Evolutionary conservation across 2,797 vertebrate genomes (phyloP), one percentile per base, ranked within the genome.

Genomic region (Lutra lutra): DNA sequence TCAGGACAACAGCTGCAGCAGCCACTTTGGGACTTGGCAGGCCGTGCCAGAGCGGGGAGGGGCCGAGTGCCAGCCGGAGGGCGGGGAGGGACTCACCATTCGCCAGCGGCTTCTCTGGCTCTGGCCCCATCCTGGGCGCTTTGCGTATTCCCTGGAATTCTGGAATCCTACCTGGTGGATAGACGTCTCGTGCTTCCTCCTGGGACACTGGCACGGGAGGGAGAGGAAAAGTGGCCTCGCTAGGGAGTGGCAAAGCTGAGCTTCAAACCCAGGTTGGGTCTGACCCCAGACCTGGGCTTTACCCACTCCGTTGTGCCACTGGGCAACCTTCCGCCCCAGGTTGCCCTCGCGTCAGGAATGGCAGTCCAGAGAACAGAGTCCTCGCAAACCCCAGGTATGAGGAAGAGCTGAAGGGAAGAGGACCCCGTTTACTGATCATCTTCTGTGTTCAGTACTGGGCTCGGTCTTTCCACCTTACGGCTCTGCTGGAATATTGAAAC

Each of bases 1-100:
- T 85, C 96, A 96, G 96, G 75, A 75, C 0, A 38, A 96, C 92
- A 95, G 95, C 89, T 87, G 92, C 87, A 40, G 80, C 87, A 72
- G 85, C 75, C 73, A 51, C 94, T 88, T 94, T 91, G 96, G 93
- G 95, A 92, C 87, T 54, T n/a, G 17, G 93, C 85, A 29, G 85
- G 89, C 80, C 66, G 60, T 62, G 97, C 89, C 86, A 72, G 96
- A 32, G 56, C 15, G 2, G 75, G n/a, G 38, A 89, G 77, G 48
- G 46, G 46, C n/a, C 14, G 58, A 18, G 46, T 11, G 86, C 93
- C 40, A 48, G 73, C 62, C 7, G 14, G 66, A 82, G 54, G 35
- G 29, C 4, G 5, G 32, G 32, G 21, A 12, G 51, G 56, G 29
- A 32, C 58, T 11, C 38, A 1, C 60, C 48, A 14, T 40, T 20